A percentile compares a stretch with the other conserved stretches of the same genome.
These are phyloP conservation scores for Trissolcus japonicus DNA, from an alignment of 2,888 invertebrate genomes.

Conservation along the genomic window DNA sequence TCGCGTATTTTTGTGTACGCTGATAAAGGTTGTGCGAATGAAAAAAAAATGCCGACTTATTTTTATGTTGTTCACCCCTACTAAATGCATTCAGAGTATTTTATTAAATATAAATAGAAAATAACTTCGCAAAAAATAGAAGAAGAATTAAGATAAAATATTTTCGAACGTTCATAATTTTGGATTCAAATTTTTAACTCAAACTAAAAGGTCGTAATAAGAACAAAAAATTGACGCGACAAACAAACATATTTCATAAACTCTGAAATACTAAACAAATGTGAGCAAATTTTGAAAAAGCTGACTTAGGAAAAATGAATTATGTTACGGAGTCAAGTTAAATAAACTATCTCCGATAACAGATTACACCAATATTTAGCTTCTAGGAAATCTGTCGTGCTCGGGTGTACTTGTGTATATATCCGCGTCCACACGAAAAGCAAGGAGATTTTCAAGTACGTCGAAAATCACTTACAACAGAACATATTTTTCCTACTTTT, in stretches of 20 bases:
- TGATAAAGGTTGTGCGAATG: slow-evolving; percentile 31
- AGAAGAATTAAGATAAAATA: no score
- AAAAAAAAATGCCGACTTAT: slow-evolving; percentile 24
- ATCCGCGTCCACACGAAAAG: slow-evolving; percentile 7
- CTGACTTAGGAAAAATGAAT: neutral
- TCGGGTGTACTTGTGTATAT: slow-evolving; percentile 3
- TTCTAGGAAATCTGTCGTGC: slow-evolving; percentile 4
- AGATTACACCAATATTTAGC: slow-evolving; percentile 10
- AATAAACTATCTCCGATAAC: slow-evolving; percentile 6
- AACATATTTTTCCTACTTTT: neutral
- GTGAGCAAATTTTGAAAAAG: no score
- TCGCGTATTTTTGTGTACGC: slow-evolving; percentile 31
- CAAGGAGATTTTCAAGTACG: slow-evolving; percentile 10
- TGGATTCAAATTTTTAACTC: no score
- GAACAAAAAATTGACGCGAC: no score
- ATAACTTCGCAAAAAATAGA: no score
- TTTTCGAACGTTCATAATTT: slow-evolving; percentile 10
- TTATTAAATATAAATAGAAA: no score
- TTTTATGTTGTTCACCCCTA: slow-evolving; percentile 16
- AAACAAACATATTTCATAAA: no score
- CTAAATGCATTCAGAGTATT: no score
- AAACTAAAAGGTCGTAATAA: no score
- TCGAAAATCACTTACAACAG: slow-evolving; percentile 14
- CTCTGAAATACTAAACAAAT: no score
- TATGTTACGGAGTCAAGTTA: neutral